These are phyloP conservation scores for Riparia riparia DNA, from an alignment of 2,113 vertebrate species.

Conservation along the genomic window DNA sequence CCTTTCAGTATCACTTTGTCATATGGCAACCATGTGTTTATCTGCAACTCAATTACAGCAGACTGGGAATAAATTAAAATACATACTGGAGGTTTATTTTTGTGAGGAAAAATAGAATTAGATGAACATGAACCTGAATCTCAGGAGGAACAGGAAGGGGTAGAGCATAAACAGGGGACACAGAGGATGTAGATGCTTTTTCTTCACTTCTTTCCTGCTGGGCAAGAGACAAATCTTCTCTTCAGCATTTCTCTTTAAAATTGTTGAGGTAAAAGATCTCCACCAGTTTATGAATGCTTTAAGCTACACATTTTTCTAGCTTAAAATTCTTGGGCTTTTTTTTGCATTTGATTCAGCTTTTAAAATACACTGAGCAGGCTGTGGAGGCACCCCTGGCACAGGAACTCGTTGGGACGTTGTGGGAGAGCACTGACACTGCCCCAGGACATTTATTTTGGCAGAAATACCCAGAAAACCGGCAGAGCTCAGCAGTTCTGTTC, in stretches of 20 bases:
- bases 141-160: not conserved
- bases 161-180: not conserved
- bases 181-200: not conserved
- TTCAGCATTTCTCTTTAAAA: not conserved
- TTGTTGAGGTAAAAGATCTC: not conserved
- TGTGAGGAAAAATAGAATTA: not conserved
- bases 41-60: not conserved
- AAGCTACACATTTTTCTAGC: not conserved
- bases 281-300: not conserved
- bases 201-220: not conserved
- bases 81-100: not conserved
- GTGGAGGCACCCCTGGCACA: not conserved
- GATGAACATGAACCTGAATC: not conserved
- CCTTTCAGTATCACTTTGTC: not conserved
- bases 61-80: not conserved
- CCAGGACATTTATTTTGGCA: not conserved
- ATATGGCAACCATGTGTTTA: slow-evolving; percentile 10
- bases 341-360: not conserved
- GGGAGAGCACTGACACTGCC: not conserved
- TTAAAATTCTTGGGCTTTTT: not conserved
- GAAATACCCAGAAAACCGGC: not conserved
- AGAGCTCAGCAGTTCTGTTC: not conserved
- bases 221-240: not conserved
- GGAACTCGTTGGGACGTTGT: fast-evolving
- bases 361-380: not conserved